These are phyloP conservation scores for Mylabris phalerata DNA, from an alignment of 1,140 invertebrate species.

Conservation along the genomic window DNA sequence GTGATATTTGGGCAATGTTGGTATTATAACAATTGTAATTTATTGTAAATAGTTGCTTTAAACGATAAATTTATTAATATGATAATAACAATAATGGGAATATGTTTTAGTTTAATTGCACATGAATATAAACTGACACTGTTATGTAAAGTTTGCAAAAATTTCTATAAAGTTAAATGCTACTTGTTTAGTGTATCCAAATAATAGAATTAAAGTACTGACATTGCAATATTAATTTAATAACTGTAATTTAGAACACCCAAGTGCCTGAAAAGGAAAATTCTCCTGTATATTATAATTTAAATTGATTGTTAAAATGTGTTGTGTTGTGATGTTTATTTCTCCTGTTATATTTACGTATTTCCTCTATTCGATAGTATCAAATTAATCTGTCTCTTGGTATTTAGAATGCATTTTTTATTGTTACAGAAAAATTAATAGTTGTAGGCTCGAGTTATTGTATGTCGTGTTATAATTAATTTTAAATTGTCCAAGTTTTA, in stretches of 20 bases:
- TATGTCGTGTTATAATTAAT: too few species aligned
- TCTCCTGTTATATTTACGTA: background rate
- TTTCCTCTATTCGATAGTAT: background rate
- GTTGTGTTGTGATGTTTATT: background rate
- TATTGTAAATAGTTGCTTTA: constrained; percentile 16
- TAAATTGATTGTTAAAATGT: background rate
- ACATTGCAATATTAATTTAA: constrained; percentile 15
- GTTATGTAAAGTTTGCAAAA: constrained; percentile 26
- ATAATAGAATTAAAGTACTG: constrained; percentile 7
- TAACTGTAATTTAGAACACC: constrained; percentile 5
- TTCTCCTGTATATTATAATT: too few species aligned
- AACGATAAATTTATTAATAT: constrained; percentile 10
- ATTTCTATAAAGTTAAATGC: constrained; percentile 2
- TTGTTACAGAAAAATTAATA: background rate
- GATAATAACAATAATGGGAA: background rate
- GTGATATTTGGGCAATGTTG: constrained; percentile 38
- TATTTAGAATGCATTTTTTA: background rate
- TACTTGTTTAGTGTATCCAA: constrained; percentile 1
- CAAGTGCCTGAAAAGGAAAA: constrained; percentile 8
- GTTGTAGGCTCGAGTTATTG: too few species aligned
- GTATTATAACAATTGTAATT: constrained; percentile 26
- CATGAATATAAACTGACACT: constrained; percentile 10
- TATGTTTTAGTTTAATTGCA: constrained; percentile 6
- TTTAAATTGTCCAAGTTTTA: too few species aligned
- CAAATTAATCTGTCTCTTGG: background rate